Evolutionary conservation across 2,888 invertebrate species (phyloP).

Genomic region (Cheilosia pagana): DNA sequence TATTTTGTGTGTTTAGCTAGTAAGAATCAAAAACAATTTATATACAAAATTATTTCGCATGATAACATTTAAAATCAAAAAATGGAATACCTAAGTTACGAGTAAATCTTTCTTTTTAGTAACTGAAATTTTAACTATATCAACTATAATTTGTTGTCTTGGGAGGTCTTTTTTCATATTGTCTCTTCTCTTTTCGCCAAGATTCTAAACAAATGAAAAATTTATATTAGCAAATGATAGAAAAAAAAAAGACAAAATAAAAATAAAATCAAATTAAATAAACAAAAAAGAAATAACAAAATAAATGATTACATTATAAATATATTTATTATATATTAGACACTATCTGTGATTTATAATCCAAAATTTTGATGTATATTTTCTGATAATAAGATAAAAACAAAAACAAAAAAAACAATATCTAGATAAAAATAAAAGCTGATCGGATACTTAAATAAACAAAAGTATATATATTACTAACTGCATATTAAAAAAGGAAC

Average conservation of each 20-base stretch:
- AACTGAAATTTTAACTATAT: background rate
- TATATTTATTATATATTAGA: conserved; percentile 76
- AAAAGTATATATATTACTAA: conserved; percentile 76
- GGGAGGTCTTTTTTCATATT: conserved; percentile 33
- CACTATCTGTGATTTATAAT: conserved; percentile 84
- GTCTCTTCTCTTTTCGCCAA: conserved; percentile 71
- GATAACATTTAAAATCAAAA: conserved; percentile 61
- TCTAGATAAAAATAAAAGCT: conserved; percentile 74
- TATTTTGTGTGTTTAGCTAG: conserved; percentile 82
- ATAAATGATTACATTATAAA: conserved; percentile 68
- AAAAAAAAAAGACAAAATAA: conserved; percentile 44
- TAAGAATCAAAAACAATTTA: conserved; percentile 79
- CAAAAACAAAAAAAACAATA: conserved; percentile 75
- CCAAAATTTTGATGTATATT: conserved; percentile 84
- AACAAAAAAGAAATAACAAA: conserved; percentile 25
- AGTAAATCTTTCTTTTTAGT: conserved; percentile 6
- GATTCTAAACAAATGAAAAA: conserved; percentile 60
- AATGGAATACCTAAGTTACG: background rate
- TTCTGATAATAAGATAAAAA: conserved; percentile 80
- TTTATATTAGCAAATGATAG: conserved; percentile 68
- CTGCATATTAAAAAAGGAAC: conserved; percentile 75
- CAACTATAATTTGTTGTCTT: conserved; percentile 31
- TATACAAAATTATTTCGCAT: conserved; percentile 61
- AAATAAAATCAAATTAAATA: conserved; percentile 4
- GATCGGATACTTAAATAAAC: conserved; percentile 76